Base-by-base conservation (phyloP, 2,888 invertebrate genomes). In the Drosophila anomalata region DNA sequence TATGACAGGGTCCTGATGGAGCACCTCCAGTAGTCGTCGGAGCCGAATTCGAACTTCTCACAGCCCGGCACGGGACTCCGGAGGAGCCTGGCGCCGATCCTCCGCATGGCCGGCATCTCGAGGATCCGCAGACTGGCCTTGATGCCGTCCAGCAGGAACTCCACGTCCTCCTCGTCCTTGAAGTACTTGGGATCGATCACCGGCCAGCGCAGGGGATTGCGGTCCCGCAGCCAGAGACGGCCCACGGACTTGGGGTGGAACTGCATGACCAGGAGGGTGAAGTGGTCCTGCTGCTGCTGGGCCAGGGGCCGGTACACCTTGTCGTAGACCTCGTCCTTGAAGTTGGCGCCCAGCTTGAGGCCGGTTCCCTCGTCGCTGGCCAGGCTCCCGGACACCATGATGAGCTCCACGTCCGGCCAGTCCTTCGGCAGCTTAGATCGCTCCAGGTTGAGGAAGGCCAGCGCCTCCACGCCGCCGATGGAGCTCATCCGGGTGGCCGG, bases 161-260 rank as follows among this genome's bases (percentile, higher is more conserved):
- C 92, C 2, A 92, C 79, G 70, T 94, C 93, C 41, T 92, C 84
- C 1, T 91, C 89, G 42, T 92, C 92, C 7, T 91, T 75, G 53
- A 94, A 92, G 75, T 94, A 95, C 76, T 94, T 94, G 1, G 94
- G 94, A 78, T 94, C 92, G 48, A 95, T 93, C 22, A 92, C 89
- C 0, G 95, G 95, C 87, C 93, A 93, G 20, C 94, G 92, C 41
- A 92, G 90, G 0, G 95, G 95, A 88, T 95, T 76, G 24, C 92
- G 94, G 47, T 95, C 94, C 79, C 93, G 94, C 12, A 98, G 92
- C 88, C 93, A 94, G 0, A 97, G 79, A 5, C 93, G 92, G 0
- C 97, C 97, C 20, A 93, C 92, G 9, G 96, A 96, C 87, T 94
- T 94, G 0, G 97, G 97, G 87, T 96, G 94, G 54, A 96, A 93